These are phyloP conservation scores for Sebastes elongatus DNA, from an alignment of 2,797 vertebrate species.

Conservation along the genomic window DNA sequence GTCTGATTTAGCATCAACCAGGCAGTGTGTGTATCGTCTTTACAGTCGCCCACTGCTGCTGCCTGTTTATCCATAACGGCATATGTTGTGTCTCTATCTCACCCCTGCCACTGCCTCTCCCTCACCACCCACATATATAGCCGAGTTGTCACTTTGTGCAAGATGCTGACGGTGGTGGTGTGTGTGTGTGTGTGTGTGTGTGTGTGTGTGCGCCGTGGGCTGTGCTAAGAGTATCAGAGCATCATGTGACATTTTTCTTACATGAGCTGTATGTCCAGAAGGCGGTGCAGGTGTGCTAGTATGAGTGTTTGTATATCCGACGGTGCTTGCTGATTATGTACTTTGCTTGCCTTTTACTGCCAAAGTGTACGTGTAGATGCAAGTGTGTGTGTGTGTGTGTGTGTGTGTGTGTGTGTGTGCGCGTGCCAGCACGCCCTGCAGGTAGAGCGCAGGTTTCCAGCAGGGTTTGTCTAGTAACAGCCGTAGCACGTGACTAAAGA, in stretches of 20 bases:
- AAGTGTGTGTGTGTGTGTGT: neutral
- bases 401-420: constrained; percentile 8
- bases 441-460: constrained; percentile 53
- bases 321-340: constrained; percentile 20
- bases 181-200: neutral
- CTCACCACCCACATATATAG: constrained; percentile 55
- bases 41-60: constrained; percentile 38
- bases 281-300: neutral
- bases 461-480: constrained; percentile 63
- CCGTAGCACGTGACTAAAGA: constrained; percentile 64
- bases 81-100: constrained; percentile 56
- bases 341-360: constrained; percentile 18
- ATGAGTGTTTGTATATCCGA: neutral
- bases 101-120: constrained; percentile 48
- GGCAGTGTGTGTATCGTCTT: constrained; percentile 18
- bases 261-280: constrained; percentile 6
- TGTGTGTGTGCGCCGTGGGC: neutral
- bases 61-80: constrained; percentile 46
- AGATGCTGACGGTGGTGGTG: constrained; percentile 60
- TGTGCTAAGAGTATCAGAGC: constrained; percentile 9
- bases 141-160: constrained; percentile 63
- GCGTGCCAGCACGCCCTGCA: constrained; percentile 47
- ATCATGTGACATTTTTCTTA: constrained; percentile 17
- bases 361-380: neutral
- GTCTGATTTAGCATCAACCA: constrained; percentile 56